Base-by-base conservation (phyloP, 2,888 invertebrate species). In the Calameuta idolon region DNA sequence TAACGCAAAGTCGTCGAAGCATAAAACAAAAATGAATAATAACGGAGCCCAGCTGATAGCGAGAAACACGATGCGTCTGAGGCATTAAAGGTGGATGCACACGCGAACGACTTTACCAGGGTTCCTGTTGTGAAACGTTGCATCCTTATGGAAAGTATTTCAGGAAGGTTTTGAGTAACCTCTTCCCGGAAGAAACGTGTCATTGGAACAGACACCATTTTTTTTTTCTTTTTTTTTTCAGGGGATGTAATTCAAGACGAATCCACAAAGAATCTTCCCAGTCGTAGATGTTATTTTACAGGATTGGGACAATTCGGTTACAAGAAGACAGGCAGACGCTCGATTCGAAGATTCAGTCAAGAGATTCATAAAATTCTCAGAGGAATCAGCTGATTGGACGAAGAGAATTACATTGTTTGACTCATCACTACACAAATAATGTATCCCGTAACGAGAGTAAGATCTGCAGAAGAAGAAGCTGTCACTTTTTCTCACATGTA, bases 401-500 rank as follows among this genome's bases (percentile, higher is more conserved):
- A 23, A 15, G 1, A 55, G 1, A 55, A 55, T 55, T 9, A 23
- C 2, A 55, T 55, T 55, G 23, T 55, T 55, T 9, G 55, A 55
- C 23, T 55, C 9, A 5, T 23, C 55, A 9, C 55, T 55, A 55
- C 55, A 55, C 55, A 23, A 55, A 9, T 23, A 55, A 55, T 9
- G 55, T 15, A 55, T 55, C 23, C 55, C 9, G 23, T 23, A 55
- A 23, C 9, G 23, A 55, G 55, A 55, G 9, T 9, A 23, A 23
- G 55, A 55, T 55, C 55, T 55, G 55, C 55, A 9, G 55, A 55
- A 55, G 55, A 55, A 55, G 31, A 31, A 34, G 71, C 71, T 71
- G 71, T 71, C 71, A 71, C 71, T 71, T 71, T 71, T 31, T 31
- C 71, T 33, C 71, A 55, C 55, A 23, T 55, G 9, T 55, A 55